Evolutionary conservation across 2,888 invertebrate species (phyloP).

Genomic region (Danaus chrysippus): DNA sequence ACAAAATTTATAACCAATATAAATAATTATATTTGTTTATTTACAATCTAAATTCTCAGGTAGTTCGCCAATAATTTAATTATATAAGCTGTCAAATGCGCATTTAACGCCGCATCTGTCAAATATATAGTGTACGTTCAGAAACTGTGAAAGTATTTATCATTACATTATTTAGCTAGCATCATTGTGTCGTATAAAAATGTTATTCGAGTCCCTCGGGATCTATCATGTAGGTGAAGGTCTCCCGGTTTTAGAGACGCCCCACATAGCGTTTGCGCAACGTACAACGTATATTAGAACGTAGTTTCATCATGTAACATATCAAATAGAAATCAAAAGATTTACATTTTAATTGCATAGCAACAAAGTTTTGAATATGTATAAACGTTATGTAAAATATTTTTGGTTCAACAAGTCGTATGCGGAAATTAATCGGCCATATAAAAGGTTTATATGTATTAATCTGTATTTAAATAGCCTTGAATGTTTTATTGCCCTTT

Average conservation of each 20-base stretch:
- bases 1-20: no score
- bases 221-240: constrained; percentile 70
- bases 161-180: constrained; percentile 1
- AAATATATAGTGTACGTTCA: not conserved
- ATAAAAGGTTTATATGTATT: not conserved
- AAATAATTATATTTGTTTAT: no score
- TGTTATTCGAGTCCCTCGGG: constrained; percentile 43
- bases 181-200: constrained; percentile 22
- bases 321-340: not conserved
- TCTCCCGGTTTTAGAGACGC: constrained; percentile 68
- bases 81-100: no score
- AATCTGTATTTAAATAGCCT: not conserved
- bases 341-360: no score
- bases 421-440: not conserved
- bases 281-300: constrained; percentile 23
- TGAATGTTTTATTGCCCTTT: not conserved
- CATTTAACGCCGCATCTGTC: no score
- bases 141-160: not conserved
- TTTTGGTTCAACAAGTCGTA: no score
- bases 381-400: no score
- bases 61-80: no score
- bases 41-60: no score
- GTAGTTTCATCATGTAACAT: constrained; percentile 5
- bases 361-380: no score
- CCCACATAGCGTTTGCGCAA: constrained; percentile 65